Evolutionary conservation across 1,140 invertebrate species (phyloP), one percentile per base, ranked within the genome.

Genomic region (Chlorops oryzae): DNA sequence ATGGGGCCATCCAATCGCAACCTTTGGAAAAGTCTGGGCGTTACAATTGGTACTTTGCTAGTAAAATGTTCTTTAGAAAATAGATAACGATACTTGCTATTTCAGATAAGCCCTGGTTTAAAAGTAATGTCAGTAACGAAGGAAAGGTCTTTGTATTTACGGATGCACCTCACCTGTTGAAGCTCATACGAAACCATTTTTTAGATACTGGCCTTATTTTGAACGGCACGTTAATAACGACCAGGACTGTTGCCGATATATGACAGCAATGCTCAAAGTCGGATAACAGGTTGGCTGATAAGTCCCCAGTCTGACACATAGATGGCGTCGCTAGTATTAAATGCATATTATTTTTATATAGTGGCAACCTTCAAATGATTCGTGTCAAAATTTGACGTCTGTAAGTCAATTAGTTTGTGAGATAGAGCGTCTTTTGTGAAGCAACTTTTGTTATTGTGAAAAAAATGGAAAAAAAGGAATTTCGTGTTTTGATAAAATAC

Each of bases 21-120:
- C 10, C 37, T 48, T 13, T 28, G n/a, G 24, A 48, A 20, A 27
- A 17, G 28, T 5, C 41, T 48, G 15, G 13, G 20, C 3, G 37
- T 28, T 3, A 40, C 35, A 13, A n/a, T 22, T 20, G 47, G 47
- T 48, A 48, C 27, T 23, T 7, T n/a, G n/a, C n/a, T n/a, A 5
- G 12, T 27, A 7, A 12, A 13, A 12, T 28, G 42, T 17, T 44
- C 7, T 24, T 3, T 44, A 10, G 4, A n/a, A 44, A 23, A 15
- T n/a, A 10, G 4, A 10, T n/a, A 15, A 28, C 5, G 25, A 12
- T 43, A n/a, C n/a, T 28, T 15, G 18, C 17, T 5, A 17, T 3
- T 17, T 12, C n/a, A 40, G 47, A 48, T 20, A 40, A 48, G 15
- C 47, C 47, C 5, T 48, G 47, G 37, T 40, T 48, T 39, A 3